Conservation (phyloP, 2,888 invertebrate genomes). For the Apotomis capreana region DNA sequence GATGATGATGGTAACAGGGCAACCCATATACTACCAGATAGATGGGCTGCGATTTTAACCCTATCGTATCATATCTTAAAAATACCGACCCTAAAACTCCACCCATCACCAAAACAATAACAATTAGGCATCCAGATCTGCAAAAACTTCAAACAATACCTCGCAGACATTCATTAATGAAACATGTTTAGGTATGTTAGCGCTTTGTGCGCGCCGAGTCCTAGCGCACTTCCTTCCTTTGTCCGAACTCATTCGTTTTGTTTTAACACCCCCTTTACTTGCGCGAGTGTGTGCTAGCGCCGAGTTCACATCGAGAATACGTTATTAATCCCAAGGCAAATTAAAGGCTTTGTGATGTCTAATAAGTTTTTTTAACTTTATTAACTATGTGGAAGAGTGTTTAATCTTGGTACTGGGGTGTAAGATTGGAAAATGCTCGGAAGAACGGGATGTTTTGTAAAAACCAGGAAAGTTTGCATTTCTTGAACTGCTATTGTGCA, state of each 20-base stretch:
- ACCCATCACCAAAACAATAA: slow-evolving; percentile 4
- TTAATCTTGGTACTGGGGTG: background rate
- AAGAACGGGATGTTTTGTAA: too few relatives aligned
- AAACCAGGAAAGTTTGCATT: too few relatives aligned
- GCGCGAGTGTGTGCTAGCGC: slow-evolving; percentile 70
- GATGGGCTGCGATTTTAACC: too few relatives aligned
- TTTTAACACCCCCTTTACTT: slow-evolving; percentile 82
- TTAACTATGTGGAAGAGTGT: slow-evolving; percentile 10
- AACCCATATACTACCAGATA: too few relatives aligned
- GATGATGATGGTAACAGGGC: too few relatives aligned
- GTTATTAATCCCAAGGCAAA: slow-evolving; percentile 36
- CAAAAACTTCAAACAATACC: slow-evolving; percentile 27
- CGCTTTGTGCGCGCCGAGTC: slow-evolving; percentile 71
- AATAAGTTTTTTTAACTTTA: slow-evolving; percentile 13
- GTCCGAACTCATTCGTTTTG: slow-evolving; percentile 82
- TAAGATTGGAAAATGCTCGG: too few relatives aligned
- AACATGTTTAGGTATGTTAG: slow-evolving; percentile 77
- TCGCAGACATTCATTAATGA: slow-evolving; percentile 72
- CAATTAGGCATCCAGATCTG: slow-evolving; percentile 25
- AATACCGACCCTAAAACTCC: background rate
- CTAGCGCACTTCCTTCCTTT: slow-evolving; percentile 78
- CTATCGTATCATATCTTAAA: too few relatives aligned
- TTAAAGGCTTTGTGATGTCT: slow-evolving; percentile 35
- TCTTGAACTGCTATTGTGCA: too few relatives aligned
- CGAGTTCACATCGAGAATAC: slow-evolving; percentile 50